Evolutionary conservation across 2,888 invertebrate species (phyloP).

Genomic region (Idaea biselata): DNA sequence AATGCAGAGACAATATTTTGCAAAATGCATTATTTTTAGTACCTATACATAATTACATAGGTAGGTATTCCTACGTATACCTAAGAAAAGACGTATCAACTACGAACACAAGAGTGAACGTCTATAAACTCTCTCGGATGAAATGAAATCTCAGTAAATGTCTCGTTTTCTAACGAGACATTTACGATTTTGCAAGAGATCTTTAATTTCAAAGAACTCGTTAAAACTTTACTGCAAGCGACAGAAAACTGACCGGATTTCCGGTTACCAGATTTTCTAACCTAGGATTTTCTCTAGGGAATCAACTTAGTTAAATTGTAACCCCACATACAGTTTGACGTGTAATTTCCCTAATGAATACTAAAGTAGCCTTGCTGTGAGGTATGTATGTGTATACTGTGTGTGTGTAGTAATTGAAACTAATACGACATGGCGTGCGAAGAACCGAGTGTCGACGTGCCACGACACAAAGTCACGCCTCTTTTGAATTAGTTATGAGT

Average conservation of each 20-base stretch:
- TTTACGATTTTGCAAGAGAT: background rate
- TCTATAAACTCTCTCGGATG: background rate
- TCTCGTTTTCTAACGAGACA: too few species aligned
- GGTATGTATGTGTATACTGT: too few species aligned
- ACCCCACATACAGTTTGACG: too few species aligned
- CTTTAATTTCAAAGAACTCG: background rate
- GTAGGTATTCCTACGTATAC: too few species aligned
- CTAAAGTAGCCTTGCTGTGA: background rate
- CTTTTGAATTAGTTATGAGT: conserved; percentile 12
- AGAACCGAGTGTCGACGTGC: background rate
- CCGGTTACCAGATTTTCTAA: background rate
- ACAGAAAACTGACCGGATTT: background rate
- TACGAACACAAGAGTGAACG: background rate
- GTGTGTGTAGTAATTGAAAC: background rate
- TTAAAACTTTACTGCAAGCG: background rate
- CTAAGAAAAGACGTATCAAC: background rate
- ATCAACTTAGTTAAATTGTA: background rate
- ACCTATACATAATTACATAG: too few species aligned
- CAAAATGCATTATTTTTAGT: too few species aligned
- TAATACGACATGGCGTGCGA: background rate
- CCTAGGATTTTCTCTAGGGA: background rate
- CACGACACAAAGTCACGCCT: conserved; percentile 28
- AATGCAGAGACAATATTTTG: too few species aligned
- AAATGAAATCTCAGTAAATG: background rate
- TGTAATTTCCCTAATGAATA: background rate